Evolutionary conservation across 2,888 invertebrate species (phyloP).

Genomic region (Chymomyza caudatula): DNA sequence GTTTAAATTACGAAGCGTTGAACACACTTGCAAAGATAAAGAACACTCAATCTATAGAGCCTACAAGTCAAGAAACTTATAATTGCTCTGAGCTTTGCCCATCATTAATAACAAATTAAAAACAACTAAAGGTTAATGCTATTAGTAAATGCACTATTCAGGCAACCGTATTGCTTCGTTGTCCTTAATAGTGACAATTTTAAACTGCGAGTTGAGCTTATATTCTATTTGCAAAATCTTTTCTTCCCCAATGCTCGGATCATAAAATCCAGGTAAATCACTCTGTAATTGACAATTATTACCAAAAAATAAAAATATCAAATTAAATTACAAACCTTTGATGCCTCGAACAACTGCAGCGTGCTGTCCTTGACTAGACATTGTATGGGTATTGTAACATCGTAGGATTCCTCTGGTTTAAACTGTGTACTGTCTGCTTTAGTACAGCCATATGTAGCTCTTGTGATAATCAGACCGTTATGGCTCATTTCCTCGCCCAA

Average conservation of each 20-base stretch:
- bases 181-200: slow-evolving; percentile 89
- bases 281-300: slow-evolving; percentile 82
- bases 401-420: slow-evolving; percentile 81
- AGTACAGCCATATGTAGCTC: slow-evolving; percentile 89
- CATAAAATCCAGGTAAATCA: slow-evolving; percentile 97
- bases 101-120: slow-evolving; percentile 31
- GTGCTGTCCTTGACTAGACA: slow-evolving; percentile 95
- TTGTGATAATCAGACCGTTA: slow-evolving; percentile 90
- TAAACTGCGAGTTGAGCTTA: slow-evolving; percentile 87
- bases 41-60: neutral
- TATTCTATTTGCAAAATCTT: slow-evolving; percentile 93
- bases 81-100: neutral
- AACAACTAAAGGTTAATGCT: slow-evolving; percentile 63
- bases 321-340: slow-evolving; percentile 83
- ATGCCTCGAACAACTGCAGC: slow-evolving; percentile 88
- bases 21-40: neutral
- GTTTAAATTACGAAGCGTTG: neutral
- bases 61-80: neutral
- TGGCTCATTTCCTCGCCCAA: slow-evolving; percentile 88
- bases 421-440: slow-evolving; percentile 70
- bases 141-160: slow-evolving; percentile 33
- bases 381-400: slow-evolving; percentile 96
- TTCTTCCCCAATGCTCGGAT: slow-evolving; percentile 95
- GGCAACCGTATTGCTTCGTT: slow-evolving; percentile 89
- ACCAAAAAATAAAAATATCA: neutral